Percentiles rank a stretch among this genome's conserved stretches.
phyloP scores from a whole-genome alignment of 2,797 vertebrate genomes.

The Dendrocincla fuliginosa region DNA sequence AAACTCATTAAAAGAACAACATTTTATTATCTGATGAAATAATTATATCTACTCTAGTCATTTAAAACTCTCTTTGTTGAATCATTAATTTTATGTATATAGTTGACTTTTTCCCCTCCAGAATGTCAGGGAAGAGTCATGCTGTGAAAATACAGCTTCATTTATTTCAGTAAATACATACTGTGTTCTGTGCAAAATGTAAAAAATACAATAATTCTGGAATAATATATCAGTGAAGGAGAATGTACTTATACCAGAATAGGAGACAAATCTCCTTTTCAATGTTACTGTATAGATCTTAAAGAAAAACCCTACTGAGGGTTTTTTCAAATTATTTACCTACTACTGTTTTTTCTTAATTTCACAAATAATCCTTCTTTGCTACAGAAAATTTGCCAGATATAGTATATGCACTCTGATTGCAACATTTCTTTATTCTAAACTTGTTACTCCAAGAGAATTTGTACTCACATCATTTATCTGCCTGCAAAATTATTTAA shows the following conservation, averaged over 20 bases:
- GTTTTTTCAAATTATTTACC: neutral
- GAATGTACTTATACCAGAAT: neutral
- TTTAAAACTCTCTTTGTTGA: neutral
- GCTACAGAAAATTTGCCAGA: neutral
- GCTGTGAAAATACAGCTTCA: neutral
- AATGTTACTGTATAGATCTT: neutral
- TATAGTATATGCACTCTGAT: neutral
- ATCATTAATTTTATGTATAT: neutral
- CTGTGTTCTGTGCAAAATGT: neutral
- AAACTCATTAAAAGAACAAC: fast-evolving
- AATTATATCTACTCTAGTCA: neutral
- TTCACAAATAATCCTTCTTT: neutral
- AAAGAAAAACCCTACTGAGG: neutral
- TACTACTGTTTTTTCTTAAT: neutral
- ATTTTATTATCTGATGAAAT: neutral
- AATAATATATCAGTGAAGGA: neutral
- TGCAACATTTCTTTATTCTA: neutral
- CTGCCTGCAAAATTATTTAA: neutral
- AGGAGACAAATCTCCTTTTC: neutral
- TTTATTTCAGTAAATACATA: neutral
- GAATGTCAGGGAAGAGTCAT: neutral
- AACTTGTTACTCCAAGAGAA: neutral
- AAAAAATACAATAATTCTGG: neutral
- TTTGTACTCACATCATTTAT: neutral
- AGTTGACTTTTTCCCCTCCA: neutral